Evolutionary conservation across 2,888 invertebrate species (phyloP).

Genomic region (Cheilosia scutellata): DNA sequence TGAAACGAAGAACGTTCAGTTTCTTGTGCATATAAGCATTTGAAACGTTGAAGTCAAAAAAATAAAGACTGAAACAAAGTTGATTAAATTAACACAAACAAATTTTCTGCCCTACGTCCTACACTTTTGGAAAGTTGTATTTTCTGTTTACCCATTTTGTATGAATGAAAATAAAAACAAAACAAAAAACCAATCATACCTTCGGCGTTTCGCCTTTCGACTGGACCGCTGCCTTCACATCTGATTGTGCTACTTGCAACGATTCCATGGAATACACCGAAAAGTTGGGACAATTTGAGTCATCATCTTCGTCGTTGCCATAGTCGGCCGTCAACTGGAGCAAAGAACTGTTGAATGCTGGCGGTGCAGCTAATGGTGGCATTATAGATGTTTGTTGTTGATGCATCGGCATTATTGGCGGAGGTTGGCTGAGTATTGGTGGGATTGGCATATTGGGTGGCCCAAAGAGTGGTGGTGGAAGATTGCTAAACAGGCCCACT

Average conservation of each 20-base stretch:
- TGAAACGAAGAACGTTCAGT: no score
- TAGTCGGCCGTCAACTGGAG: constrained; percentile 82
- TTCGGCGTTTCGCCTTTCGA: constrained; percentile 78
- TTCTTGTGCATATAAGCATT: no score
- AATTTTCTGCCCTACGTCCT: neutral
- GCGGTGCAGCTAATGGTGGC: constrained; percentile 80
- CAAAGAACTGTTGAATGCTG: constrained; percentile 80
- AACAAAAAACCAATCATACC: constrained; percentile 79
- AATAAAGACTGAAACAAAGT: neutral
- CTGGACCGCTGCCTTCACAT: constrained; percentile 76
- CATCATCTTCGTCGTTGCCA: constrained; percentile 85
- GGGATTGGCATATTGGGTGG: constrained; percentile 48
- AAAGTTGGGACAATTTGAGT: constrained; percentile 93
- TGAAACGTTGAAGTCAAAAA: neutral
- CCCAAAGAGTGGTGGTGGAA: constrained; percentile 65
- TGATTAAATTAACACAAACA: no score
- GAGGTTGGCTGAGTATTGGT: constrained; percentile 69
- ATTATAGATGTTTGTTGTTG: constrained; percentile 74
- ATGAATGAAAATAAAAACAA: constrained; percentile 23
- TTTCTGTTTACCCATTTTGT: constrained; percentile 8
- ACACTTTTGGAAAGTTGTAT: constrained; percentile 60
- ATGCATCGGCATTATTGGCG: constrained; percentile 77
- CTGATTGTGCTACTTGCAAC: constrained; percentile 86
- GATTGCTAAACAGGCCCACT: constrained; percentile 24
- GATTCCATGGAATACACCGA: constrained; percentile 93